These are phyloP conservation scores for Hyles euphorbiae DNA, from an alignment of 1,140 invertebrate genomes.

Conservation along the genomic window DNA sequence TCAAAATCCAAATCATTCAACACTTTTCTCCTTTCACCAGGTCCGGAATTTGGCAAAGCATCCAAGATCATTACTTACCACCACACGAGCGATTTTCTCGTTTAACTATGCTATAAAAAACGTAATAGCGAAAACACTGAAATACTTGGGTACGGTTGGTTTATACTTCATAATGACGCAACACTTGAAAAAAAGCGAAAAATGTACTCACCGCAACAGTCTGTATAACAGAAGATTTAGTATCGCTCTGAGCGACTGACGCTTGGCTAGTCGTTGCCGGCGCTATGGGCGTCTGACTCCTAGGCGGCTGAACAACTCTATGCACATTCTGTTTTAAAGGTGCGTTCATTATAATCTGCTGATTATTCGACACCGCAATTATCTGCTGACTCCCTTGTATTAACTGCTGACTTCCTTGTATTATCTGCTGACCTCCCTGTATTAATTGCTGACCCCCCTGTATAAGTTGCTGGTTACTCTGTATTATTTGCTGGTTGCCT, in stretches of 20 bases:
- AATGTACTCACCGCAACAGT: conserved; percentile 35
- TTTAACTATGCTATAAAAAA: too few relatives aligned
- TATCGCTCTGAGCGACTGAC: conserved; percentile 29
- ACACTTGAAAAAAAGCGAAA: too few relatives aligned
- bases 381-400: conserved; percentile 59
- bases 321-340: conserved; percentile 49
- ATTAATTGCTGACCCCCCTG: conserved; percentile 54
- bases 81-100: too few relatives aligned
- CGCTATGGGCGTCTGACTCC: conserved; percentile 35
- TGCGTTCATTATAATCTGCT: conserved; percentile 61
- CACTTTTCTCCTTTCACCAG: too few relatives aligned
- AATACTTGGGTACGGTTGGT: too few relatives aligned
- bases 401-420: conserved; percentile 25
- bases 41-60: too few relatives aligned
- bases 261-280: conserved; percentile 20
- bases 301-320: conserved; percentile 48
- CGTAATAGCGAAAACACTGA: too few relatives aligned
- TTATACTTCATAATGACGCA: too few relatives aligned
- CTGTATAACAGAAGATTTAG: conserved; percentile 41
- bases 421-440: conserved; percentile 40
- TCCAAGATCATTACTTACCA: too few relatives aligned
- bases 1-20: too few relatives aligned
- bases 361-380: conserved; percentile 59
- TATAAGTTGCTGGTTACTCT: conserved; percentile 28
- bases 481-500: conserved; percentile 45